Conservation (phyloP, 2,113 vertebrate species). For the Dryoscopus gambensis region DNA sequence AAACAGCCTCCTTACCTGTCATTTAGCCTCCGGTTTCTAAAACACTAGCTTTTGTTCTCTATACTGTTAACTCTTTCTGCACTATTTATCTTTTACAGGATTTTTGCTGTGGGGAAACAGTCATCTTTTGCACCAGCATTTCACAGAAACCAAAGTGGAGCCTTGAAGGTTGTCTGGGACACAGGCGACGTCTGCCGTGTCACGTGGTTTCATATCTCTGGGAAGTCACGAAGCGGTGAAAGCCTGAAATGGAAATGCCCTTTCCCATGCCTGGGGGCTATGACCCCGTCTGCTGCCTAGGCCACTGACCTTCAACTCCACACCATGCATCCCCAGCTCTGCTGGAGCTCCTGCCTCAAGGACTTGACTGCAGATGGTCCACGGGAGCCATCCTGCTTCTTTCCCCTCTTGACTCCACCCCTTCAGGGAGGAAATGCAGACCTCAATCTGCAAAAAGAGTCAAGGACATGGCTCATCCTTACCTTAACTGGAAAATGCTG, state of each 20-base stretch:
- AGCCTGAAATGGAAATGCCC: not conserved
- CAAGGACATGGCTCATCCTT: not conserved
- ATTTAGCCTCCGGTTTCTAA: slow-evolving; percentile 9
- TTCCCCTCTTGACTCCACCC: not conserved
- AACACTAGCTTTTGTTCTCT: not conserved
- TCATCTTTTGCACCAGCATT: not conserved
- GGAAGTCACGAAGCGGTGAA: not conserved
- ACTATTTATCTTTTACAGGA: not conserved
- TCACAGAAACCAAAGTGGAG: not conserved
- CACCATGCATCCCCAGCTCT: not conserved
- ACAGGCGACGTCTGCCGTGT: fast-evolving
- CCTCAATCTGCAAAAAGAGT: not conserved
- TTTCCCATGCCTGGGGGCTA: not conserved
- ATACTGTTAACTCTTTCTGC: not conserved
- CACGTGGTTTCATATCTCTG: not conserved
- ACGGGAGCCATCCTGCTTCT: not conserved
- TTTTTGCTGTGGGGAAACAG: not conserved
- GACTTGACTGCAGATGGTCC: not conserved
- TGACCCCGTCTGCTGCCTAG: not conserved
- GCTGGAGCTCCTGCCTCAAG: not conserved
- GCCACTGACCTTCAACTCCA: not conserved
- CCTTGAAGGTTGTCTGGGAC: not conserved
- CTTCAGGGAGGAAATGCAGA: not conserved
- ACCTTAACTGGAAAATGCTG: not conserved
- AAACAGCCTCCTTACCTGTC: not conserved